phyloP scores from a whole-genome alignment of 2,888 invertebrate genomes.

The Schizaphis graminum region DNA sequence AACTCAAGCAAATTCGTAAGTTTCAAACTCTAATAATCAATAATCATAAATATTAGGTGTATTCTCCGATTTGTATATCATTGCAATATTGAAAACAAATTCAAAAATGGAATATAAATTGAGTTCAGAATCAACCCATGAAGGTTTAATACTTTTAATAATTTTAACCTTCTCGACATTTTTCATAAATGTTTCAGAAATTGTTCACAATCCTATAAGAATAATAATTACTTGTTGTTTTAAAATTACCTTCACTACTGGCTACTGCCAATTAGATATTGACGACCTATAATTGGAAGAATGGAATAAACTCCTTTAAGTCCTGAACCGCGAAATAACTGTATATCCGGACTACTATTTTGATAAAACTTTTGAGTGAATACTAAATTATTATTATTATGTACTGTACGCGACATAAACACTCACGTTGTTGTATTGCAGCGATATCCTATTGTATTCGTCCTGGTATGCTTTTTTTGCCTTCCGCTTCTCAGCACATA shows the following conservation, averaged over 20 bases:
- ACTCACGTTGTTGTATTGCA: constrained; percentile 85
- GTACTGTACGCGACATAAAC: no score
- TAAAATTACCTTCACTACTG: not conserved
- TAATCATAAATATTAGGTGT: not conserved
- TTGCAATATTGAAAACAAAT: not conserved
- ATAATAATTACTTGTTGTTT: not conserved
- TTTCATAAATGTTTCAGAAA: not conserved
- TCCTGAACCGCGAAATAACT: not conserved
- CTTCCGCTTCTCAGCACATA: constrained; percentile 89
- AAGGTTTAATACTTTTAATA: not conserved
- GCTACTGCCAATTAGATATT: not conserved
- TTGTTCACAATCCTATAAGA: not conserved
- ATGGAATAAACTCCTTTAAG: not conserved
- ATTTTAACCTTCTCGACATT: not conserved
- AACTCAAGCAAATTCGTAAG: not conserved
- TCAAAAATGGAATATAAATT: not conserved
- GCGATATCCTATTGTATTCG: constrained; percentile 86
- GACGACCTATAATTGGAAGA: not conserved
- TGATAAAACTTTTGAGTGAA: not conserved
- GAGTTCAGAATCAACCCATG: not conserved
- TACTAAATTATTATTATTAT: not conserved
- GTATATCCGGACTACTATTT: not conserved
- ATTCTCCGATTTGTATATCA: not conserved
- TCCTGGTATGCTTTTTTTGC: constrained; percentile 90
- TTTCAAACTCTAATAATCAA: not conserved